Conservation (phyloP, 2,888 invertebrate genomes). For the Drosophila cognata region DNA sequence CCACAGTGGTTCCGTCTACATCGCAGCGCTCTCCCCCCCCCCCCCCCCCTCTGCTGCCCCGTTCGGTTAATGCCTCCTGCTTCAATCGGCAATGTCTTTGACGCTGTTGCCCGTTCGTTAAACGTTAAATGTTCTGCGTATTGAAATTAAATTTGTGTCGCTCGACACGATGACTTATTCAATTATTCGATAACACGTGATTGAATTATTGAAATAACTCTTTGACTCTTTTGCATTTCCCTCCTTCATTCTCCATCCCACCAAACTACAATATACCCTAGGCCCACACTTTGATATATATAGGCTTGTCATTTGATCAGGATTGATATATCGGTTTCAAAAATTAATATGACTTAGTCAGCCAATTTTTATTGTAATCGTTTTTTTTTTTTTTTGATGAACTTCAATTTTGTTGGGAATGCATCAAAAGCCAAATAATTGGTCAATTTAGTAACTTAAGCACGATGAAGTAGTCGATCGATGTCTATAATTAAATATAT, state of each 20-base stretch:
- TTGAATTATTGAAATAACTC: slow-evolving; percentile 75
- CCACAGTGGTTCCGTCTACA: slow-evolving; percentile 24
- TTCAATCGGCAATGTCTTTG: slow-evolving; percentile 71
- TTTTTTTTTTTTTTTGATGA: not conserved
- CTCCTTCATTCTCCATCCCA: not conserved
- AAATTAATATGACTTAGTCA: not conserved
- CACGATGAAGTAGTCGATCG: not conserved
- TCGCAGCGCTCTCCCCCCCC: not conserved
- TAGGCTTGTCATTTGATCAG: not conserved
- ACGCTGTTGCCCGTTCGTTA: slow-evolving; percentile 51
- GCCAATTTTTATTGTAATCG: too few species aligned
- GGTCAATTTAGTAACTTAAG: not conserved
- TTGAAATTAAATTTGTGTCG: slow-evolving; percentile 79
- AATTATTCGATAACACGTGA: slow-evolving; percentile 79
- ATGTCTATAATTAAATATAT: not conserved
- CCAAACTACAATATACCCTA: slow-evolving; percentile 1
- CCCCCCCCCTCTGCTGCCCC: not conserved
- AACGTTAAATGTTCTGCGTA: slow-evolving; percentile 71
- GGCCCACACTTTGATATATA: not conserved
- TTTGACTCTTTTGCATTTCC: slow-evolving; percentile 10
- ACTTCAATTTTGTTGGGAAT: not conserved
- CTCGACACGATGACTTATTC: slow-evolving; percentile 79
- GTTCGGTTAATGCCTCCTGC: slow-evolving; percentile 16
- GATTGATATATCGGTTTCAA: not conserved
- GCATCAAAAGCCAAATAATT: slow-evolving; percentile 1